Base-by-base conservation (phyloP, 2,113 vertebrate genomes). In the Silurus glanis region DNA sequence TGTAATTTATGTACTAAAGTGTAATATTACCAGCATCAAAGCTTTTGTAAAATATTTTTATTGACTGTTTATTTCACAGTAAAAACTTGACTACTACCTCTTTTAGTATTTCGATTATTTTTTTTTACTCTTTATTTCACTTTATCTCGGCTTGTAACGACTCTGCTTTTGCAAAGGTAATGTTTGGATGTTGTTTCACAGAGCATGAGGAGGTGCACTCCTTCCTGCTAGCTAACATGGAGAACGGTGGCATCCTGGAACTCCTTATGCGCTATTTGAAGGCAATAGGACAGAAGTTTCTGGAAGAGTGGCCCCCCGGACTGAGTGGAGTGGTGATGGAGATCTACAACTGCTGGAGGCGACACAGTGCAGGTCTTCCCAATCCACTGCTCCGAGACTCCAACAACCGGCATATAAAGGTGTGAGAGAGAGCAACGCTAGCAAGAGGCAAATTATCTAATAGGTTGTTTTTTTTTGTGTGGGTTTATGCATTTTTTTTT, bases 241-340 rank as follows among this genome's bases (percentile, higher is more conserved):
- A 91, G 89, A 99, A 99, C 0, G 96, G 97, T 0, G 98, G 98
- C 1, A 94, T 98, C 25, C 93, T 99, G 90, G 98, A 99, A 86
- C 93, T 99, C 90, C 97, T 99, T 96, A 93, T 99, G 95, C 95
- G 95, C 79, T 99, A 97, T 25, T 93, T 99, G 81, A 99, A 99
- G 92, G 94, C 94, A 45, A 94, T 99, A 91, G 97, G 97, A 87
- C 96, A 95, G 61, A 97, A 93, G 92, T 99, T 98, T 90, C 90
- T 96, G 87, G 93, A 96, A 89, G 95, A 95, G 88, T 99, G 98
- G 98, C 97, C 98, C 0, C 92, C 93, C 0, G 97, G 97, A 10
- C 91, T 99, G 88, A 90, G 94, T 0, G 93, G 95, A 37, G 97
- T 99, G 45, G 96, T 98, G 1, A 95, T 98, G 87, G 96, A 95